Conservation (phyloP, 2,113 vertebrate species). For the Pao palembangensis region DNA sequence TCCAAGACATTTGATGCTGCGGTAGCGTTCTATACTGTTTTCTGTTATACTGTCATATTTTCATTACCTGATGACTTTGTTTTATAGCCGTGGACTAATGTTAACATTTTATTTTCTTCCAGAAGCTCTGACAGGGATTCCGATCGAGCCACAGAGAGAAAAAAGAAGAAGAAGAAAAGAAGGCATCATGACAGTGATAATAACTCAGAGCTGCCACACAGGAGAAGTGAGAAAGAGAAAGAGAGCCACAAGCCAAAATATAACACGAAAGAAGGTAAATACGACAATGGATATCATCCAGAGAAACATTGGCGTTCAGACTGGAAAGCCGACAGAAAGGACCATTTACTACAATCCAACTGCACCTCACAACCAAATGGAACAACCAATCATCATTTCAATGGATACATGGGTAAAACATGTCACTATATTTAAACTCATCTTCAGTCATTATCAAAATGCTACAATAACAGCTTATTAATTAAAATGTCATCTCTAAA, state of each 20-base stretch:
- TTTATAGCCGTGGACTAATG: not conserved
- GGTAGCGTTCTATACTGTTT: not conserved
- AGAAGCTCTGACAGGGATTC: conserved; percentile 75
- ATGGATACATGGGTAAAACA: conserved; percentile 61
- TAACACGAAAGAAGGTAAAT: conserved; percentile 38
- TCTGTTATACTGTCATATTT: not conserved
- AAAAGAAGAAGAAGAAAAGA: conserved; percentile 81
- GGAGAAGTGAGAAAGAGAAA: conserved; percentile 42
- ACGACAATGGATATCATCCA: not conserved
- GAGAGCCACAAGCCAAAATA: conserved; percentile 56
- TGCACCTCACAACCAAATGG: conserved; percentile 17
- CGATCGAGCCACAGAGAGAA: conserved; percentile 72
- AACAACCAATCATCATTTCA: conserved; percentile 42
- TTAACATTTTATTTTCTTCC: conserved; percentile 25
- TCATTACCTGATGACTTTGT: not conserved
- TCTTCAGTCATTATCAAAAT: not conserved
- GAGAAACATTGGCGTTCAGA: conserved; percentile 37
- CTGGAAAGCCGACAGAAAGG: not conserved
- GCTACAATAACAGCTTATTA: not conserved
- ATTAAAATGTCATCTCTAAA: conserved; percentile 4
- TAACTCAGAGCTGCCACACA: conserved; percentile 19
- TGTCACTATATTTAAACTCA: too few relatives aligned
- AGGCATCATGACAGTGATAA: conserved; percentile 64
- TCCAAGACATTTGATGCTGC: too few relatives aligned
- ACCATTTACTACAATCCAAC: conserved; percentile 6